Evolutionary conservation across 2,113 vertebrate genomes (phyloP).

Genomic region (Caranx ignobilis): DNA sequence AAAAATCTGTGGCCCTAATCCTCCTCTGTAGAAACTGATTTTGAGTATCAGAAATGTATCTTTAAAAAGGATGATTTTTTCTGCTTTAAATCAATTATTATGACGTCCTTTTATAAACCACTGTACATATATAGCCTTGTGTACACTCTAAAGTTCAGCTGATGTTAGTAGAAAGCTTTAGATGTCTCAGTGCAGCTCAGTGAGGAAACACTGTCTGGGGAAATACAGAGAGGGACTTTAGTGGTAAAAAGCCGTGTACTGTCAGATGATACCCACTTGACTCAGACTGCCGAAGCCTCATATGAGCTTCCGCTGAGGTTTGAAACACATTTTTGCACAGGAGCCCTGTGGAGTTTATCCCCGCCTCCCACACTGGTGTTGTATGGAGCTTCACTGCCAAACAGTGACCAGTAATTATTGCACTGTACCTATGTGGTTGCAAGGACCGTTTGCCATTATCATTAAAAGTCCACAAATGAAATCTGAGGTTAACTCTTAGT

Average conservation of each 20-base stretch:
- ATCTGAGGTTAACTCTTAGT: too few relatives aligned
- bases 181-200: background rate
- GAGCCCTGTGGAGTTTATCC: background rate
- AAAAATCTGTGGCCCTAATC: too few relatives aligned
- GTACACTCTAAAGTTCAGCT: background rate
- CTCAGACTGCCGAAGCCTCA: conserved; percentile 8
- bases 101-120: too few relatives aligned
- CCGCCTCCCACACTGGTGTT: background rate
- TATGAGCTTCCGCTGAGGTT: conserved; percentile 5
- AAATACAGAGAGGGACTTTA: background rate
- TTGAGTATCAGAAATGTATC: background rate
- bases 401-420: background rate
- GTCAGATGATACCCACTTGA: background rate
- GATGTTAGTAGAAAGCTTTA: background rate
- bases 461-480: too few relatives aligned
- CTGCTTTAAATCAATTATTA: background rate
- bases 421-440: background rate
- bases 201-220: background rate
- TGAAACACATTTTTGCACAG: background rate
- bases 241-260: background rate
- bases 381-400: background rate
- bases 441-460: background rate
- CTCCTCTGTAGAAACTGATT: background rate
- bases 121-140: background rate
- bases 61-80: too few relatives aligned